Conservation (phyloP, 2,113 vertebrate species). For the Trogon surrucura region DNA sequence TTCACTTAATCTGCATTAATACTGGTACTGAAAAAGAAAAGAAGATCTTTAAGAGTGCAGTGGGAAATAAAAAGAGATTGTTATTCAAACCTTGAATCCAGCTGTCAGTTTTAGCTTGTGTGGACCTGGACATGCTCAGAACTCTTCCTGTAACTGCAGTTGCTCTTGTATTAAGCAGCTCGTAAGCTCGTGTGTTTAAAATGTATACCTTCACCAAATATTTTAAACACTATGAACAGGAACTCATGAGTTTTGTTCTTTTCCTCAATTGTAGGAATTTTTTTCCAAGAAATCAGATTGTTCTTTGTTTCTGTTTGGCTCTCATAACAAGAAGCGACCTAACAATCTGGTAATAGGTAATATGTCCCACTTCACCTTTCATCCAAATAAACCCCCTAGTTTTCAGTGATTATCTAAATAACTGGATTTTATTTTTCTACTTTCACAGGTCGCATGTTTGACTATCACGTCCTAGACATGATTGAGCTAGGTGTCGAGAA, state of each 20-base stretch:
- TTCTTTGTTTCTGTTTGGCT: conserved; percentile 96
- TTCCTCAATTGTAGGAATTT: conserved; percentile 84
- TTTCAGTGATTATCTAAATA: background rate
- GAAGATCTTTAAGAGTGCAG: too few relatives aligned
- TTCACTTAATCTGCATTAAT: background rate
- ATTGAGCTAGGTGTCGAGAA: conserved; percentile 94
- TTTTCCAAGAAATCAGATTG: conserved; percentile 97
- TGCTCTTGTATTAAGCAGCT: background rate
- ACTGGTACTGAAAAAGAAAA: background rate
- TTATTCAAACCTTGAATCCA: background rate
- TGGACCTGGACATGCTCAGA: background rate
- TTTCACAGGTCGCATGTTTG: conserved; percentile 91
- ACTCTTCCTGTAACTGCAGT: background rate
- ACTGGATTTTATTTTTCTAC: background rate
- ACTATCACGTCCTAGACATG: conserved; percentile 96
- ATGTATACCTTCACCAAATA: background rate
- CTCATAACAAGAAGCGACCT: conserved; percentile 97
- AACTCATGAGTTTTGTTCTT: background rate
- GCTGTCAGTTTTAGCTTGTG: background rate
- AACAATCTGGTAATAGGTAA: conserved; percentile 94
- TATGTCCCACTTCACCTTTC: background rate
- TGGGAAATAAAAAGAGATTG: background rate
- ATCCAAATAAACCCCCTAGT: background rate
- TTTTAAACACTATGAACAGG: background rate
- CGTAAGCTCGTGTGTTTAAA: background rate